These are phyloP conservation scores for Steromphala cineraria DNA, from an alignment of 2,888 invertebrate species.

Conservation along the genomic window DNA sequence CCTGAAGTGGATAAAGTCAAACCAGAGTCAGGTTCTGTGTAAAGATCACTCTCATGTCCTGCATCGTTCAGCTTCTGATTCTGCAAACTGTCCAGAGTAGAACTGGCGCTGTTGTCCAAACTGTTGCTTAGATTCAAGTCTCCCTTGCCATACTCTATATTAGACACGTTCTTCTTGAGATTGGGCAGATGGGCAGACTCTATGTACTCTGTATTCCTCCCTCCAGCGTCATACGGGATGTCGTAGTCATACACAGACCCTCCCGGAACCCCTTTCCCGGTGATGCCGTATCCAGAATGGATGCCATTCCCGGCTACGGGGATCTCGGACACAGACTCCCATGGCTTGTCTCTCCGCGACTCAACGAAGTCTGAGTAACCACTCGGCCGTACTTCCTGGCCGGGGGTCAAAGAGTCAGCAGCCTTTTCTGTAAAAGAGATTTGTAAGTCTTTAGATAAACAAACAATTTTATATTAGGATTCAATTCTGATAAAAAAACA, in stretches of 20 bases:
- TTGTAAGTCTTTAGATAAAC: background rate
- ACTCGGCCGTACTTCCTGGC: constrained; percentile 54
- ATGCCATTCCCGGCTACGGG: constrained; percentile 14
- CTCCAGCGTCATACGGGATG: constrained; percentile 30
- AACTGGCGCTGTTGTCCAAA: background rate
- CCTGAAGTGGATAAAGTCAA: background rate
- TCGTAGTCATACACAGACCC: constrained; percentile 29
- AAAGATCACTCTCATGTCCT: background rate
- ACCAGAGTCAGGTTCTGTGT: background rate
- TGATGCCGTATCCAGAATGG: background rate
- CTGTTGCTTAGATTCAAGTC: background rate
- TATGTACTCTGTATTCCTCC: background rate
- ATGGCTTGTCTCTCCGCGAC: constrained; percentile 48
- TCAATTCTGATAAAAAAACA: no score
- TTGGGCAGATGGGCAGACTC: background rate
- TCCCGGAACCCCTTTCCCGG: background rate
- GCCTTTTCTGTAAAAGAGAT: constrained; percentile 43
- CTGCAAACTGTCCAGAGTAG: background rate
- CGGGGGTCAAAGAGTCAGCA: constrained; percentile 51
- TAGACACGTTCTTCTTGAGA: background rate
- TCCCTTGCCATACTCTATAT: background rate
- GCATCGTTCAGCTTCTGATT: background rate
- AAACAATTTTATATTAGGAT: background rate
- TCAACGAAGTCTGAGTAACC: constrained; percentile 55
- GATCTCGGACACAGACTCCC: constrained; percentile 36